Base-by-base conservation (phyloP, 2,797 vertebrate genomes). In the Zenarchopterus dispar region DNA sequence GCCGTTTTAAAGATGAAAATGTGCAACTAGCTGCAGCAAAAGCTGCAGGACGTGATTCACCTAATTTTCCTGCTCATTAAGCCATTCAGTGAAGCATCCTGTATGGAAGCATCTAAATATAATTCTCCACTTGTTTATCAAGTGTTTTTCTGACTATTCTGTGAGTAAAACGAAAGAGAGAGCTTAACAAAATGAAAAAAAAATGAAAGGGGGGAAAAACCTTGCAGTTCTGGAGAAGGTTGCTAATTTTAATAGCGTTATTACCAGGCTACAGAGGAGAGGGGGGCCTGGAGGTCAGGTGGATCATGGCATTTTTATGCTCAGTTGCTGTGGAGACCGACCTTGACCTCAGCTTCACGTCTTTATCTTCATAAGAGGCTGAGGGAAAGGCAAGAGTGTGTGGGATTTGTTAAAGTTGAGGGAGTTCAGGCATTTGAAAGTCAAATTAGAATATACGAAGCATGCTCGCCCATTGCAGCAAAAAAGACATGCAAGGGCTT, bases 391-490 rank as follows among this genome's bases (percentile, higher is more conserved):
- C 16, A 39, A 5, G 52, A 51, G 44, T 62, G 59, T 55, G 75
- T 61, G 77, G 56, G 84, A 65, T 74, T 82, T 78, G 66, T 19
- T 70, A 66, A 87, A 56, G 57, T 78, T 79, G 84, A 73, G 75
- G 78, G 52, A 26, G 67, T 63, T 52, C 75, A 75, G 59, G 62
- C 71, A 87, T 89, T 82, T 88, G 75, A 84, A 87, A 88, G 88
- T 85, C 86, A 89, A 84, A 90, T 89, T 67, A 78, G 36, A 67
- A 67, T 58, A 24, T 69, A 76, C 68, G 59, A 80, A 82, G 69
- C 62, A 82, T 79, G 75, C 81, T 74, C 73, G 55, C 39, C 70
- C n/a, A n/a, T n/a, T 73, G 72, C 70, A 45, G 72, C 28, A 24
- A 6, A 26, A n/a, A 59, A 58, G 54, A 71, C 62, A 62, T 57